Evolutionary conservation across 2,113 vertebrate genomes (phyloP).

Genomic region (Cairina moschata): DNA sequence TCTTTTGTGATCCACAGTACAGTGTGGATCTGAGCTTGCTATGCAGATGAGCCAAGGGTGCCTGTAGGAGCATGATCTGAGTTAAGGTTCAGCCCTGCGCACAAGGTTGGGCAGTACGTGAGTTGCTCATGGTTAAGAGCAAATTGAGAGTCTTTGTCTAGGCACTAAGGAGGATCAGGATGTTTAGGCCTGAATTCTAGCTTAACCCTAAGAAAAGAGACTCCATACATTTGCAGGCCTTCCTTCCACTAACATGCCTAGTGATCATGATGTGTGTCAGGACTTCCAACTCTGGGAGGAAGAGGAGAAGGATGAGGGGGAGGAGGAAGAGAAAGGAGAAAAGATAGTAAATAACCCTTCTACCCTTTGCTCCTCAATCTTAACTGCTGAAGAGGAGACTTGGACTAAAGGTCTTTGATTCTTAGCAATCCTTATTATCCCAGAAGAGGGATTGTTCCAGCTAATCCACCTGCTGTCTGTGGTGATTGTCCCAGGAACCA

Average conservation of each 20-base stretch:
- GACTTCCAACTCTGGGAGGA: not conserved
- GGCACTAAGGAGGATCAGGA: not conserved
- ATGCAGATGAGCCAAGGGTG: not conserved
- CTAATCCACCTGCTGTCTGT: not conserved
- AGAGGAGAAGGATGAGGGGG: not conserved
- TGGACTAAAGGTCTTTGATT: not conserved
- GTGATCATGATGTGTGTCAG: not conserved
- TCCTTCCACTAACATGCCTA: not conserved
- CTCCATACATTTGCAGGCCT: not conserved
- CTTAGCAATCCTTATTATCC: fast-evolving
- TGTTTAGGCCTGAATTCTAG: not conserved
- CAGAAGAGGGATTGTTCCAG: not conserved
- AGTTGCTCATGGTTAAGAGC: not conserved
- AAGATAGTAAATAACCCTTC: not conserved
- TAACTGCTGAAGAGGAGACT: not conserved
- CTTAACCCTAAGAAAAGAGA: not conserved
- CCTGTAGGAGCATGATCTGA: not conserved
- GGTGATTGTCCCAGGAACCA: not conserved
- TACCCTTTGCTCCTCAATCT: not conserved
- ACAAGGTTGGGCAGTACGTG: not conserved
- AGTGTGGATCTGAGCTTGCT: not conserved
- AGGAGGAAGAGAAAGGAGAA: not conserved
- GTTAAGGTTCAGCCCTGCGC: not conserved
- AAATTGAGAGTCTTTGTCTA: not conserved
- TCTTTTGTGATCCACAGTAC: not conserved